Evolutionary conservation across 2,113 vertebrate species (phyloP).

Genomic region (Strigops habroptila): DNA sequence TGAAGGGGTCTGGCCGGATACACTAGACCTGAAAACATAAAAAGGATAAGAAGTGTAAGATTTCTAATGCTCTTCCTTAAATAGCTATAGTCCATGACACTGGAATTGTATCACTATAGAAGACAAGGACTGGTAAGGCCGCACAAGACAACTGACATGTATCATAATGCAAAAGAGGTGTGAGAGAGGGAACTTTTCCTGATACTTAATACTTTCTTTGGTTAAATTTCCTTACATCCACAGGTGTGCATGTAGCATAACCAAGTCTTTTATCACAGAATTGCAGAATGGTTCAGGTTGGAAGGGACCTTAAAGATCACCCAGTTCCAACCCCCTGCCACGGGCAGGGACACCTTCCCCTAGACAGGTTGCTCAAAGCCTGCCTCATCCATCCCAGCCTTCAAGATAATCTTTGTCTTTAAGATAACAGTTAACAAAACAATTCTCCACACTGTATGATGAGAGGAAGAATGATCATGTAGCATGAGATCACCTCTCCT

Average conservation of each 20-base stretch:
- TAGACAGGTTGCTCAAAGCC: background rate
- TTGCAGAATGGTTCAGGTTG: background rate
- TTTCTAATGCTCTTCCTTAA: background rate
- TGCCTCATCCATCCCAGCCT: background rate
- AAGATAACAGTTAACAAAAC: background rate
- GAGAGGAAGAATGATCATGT: background rate
- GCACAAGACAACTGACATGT: background rate
- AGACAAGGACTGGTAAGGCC: background rate
- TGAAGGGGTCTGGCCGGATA: constrained; percentile 76
- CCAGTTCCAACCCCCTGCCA: background rate
- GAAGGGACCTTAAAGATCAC: background rate
- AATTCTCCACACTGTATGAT: background rate
- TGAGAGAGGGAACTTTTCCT: background rate
- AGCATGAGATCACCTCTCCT: background rate
- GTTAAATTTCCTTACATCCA: background rate
- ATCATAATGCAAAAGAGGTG: background rate
- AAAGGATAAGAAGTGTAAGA: background rate
- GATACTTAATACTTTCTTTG: background rate
- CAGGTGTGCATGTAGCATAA: background rate
- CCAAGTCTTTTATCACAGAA: background rate
- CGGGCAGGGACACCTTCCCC: background rate
- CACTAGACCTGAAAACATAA: constrained; percentile 72
- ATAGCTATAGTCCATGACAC: background rate
- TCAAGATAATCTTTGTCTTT: background rate
- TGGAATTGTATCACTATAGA: background rate